Evolutionary conservation across 2,888 invertebrate genomes (phyloP).

Genomic region (Teleiodes luculella): DNA sequence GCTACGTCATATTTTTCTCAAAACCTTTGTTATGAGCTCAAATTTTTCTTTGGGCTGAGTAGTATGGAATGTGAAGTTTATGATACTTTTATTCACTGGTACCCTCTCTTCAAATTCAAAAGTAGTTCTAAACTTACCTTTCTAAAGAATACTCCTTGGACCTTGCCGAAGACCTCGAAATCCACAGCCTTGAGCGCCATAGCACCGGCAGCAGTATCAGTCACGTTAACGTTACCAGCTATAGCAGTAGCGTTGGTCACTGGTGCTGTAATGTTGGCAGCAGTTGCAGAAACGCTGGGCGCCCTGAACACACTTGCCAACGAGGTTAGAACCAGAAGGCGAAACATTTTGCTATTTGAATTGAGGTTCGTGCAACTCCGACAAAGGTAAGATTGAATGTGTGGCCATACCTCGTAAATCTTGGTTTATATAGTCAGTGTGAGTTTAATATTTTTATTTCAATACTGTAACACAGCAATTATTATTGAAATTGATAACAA

Average conservation of each 20-base stretch:
- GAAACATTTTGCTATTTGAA: slow-evolving; percentile 10
- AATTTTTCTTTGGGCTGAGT: too few species aligned
- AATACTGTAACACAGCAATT: too few species aligned
- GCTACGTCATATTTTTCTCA: too few species aligned
- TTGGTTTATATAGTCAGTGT: too few species aligned
- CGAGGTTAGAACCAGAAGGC: slow-evolving; percentile 38
- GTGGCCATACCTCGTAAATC: not conserved
- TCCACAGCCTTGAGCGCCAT: slow-evolving; percentile 53
- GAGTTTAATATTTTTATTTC: too few species aligned
- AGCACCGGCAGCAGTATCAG: slow-evolving; percentile 23
- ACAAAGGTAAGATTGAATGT: not conserved
- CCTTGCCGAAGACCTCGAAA: slow-evolving; percentile 80
- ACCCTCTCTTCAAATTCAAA: too few species aligned
- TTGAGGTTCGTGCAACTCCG: not conserved
- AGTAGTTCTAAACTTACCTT: slow-evolving; percentile 68
- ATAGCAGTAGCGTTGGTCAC: slow-evolving; percentile 25
- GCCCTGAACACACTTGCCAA: slow-evolving; percentile 35
- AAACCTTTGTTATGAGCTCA: too few species aligned
- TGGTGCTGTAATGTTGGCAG: not conserved
- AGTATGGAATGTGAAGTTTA: too few species aligned
- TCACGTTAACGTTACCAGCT: slow-evolving; percentile 17
- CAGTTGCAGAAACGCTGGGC: slow-evolving; percentile 24
- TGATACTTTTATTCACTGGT: too few species aligned
- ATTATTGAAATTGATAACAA: too few species aligned
- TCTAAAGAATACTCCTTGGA: slow-evolving; percentile 82